Base-by-base conservation (phyloP, 92 coral and sea anemone genomes). In the Epizoanthus rinbou region DNA sequence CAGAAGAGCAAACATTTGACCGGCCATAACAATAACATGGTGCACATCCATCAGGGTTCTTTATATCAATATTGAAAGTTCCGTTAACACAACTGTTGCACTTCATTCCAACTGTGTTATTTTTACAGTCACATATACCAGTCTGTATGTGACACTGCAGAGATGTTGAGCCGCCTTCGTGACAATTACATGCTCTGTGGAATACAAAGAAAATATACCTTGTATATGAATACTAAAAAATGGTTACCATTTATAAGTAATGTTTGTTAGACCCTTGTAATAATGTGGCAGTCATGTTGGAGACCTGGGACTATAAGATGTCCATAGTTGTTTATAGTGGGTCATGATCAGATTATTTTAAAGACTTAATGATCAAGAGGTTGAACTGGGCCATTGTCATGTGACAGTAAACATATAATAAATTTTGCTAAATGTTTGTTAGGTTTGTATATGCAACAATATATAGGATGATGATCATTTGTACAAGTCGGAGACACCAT, bases 11-110 rank as follows among this genome's bases (percentile, higher is more conserved):
- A 15, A 57, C 60, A 22, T 33, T 73, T 2, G 98, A 91, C 52
- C 99, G 87, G 72, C 88, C 90, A 76, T 85, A 96, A 75, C 99
- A 94, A 80, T 69, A 96, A 76, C 99, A 94, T 3, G 98, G 99
- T 13, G 98, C 83, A 70, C 99, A 96, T 9, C 99, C 99, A 69
- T 90, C 86, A 35, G 99, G 99, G 70, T 96, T 96, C 72, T 82
- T 52, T 7, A 68, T 75, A 69, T 94, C 99, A 75, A 92, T 59
- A 57, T 92, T 85, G 89, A 80, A 94, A 13, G 95, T 94, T 47
- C 96, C 93, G 64, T 50, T 73, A 22, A 74, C 87, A 82, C 99
- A 96, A 24, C 75, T 66, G 57, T 78, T 86, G 54, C 99, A 96
- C 68, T 96, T 78, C 71, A 60, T 63, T 6, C 98, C 98, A 23